Base-by-base conservation (phyloP, 2,888 invertebrate genomes). In the Caenorhabditis panamensis region DNA sequence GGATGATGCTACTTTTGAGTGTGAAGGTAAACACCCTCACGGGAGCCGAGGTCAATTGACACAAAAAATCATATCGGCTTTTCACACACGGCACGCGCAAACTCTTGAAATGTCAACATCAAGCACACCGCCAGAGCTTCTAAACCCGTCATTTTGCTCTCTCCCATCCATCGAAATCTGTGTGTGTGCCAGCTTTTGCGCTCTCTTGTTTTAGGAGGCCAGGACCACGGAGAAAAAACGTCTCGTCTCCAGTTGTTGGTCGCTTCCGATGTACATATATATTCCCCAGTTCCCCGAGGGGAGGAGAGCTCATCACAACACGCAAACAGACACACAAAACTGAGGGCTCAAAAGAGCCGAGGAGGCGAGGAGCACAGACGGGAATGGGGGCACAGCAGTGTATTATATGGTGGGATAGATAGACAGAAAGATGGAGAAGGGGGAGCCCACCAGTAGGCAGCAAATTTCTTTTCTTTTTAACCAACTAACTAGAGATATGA, bases 351-450 rank as follows among this genome's bases (percentile, higher is more conserved):
- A 51, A 44, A 61, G 31, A 62, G 37, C 41, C 47, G 67, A 18
- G 44, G 51, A 58, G n/a, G 11, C 26, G 16, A 18, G 22, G 31
- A 62, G 44, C 41, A 68, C 47, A 51, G 37, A 68, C 16, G 41
- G 41, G 18, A 54, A 64, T 59, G 73, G 66, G 73, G 73, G 73
- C 73, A 73, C 73, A 66, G 64, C 73, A 73, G 73, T 73, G 64
- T 73, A 73, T 73, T 73, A 73, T 73, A 28, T 59, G 41, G 59
- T 49, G 56, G 47, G 16, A 36, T 18, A n/a, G n/a, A n/a, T n/a
- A n/a, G n/a, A n/a, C n/a, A n/a, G n/a, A n/a, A n/a, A 20, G 26
- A 24, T n/a, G 16, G 26, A 47, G n/a, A 18, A 37, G 5, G 31
- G 31, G 31, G 31, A 9, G 24, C 51, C 31, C 9, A 4, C 24